Percentiles rank a stretch among this genome's conserved stretches.
Evolutionary conservation across 2,797 vertebrate species (phyloP).

Genomic region (Eulemur albifrons): DNA sequence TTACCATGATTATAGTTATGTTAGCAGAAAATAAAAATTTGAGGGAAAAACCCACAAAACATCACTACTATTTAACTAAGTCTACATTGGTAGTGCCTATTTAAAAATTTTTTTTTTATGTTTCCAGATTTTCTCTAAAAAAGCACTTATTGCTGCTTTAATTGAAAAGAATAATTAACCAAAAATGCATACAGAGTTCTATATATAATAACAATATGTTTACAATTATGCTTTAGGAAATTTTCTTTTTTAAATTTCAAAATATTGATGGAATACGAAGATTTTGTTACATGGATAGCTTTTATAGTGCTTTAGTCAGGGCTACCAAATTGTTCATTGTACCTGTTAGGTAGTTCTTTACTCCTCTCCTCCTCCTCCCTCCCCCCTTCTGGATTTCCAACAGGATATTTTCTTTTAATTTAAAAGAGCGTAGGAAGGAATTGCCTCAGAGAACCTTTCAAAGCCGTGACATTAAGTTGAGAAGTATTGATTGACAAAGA

Average conservation of each 20-base stretch:
- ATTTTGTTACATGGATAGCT: not conserved
- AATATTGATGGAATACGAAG: not conserved
- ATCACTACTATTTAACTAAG: not conserved
- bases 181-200: not conserved
- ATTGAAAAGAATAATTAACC: not conserved
- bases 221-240: not conserved
- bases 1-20: not conserved
- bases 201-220: not conserved
- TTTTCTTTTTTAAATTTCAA: not conserved
- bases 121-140: slow-evolving; percentile 19
- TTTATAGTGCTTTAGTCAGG: not conserved
- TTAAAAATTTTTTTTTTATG: not conserved
- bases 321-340: not conserved
- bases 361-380: not conserved
- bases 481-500: not conserved
- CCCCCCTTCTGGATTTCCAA: not conserved
- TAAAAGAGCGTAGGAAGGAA: not conserved
- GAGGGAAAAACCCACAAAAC: not conserved
- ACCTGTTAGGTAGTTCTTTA: not conserved
- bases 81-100: not conserved
- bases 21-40: not conserved
- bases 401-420: not conserved
- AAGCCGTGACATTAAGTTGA: not conserved
- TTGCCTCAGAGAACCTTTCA: not conserved
- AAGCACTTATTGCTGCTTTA: not conserved